Evolutionary conservation across 2,888 invertebrate genomes (phyloP), one percentile per base, ranked within the genome.

Genomic region (Eugnorisma glareosa): DNA sequence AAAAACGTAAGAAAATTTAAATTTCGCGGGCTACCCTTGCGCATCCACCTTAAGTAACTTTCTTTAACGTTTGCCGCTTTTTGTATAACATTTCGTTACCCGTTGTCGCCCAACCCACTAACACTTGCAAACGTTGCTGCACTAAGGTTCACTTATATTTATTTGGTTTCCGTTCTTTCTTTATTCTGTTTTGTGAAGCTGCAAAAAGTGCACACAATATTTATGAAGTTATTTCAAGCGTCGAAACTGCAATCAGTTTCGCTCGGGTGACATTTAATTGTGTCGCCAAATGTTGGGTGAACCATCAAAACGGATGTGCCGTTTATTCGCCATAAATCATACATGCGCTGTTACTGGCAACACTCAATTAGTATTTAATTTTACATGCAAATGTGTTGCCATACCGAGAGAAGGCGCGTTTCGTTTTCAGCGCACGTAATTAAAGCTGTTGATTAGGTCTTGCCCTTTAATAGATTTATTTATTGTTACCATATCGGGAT

Each of bases 261-360:
- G 73, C 45, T 37, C 67, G 59, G 61, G n/a, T 79, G 73, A 75
- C 63, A 81, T 85, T 77, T 81, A 87, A 91, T 90, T 86, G 80
- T 75, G 61, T 74, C 59, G 73, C 43, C 80, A 84, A 90, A 90
- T 89, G 90, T 85, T 37, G 75, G 67, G 84, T 86, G 82, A 81
- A 79, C 77, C 80, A 78, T 59, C 77, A 68, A 73, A 75, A 83
- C 63, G 71, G 71, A 87, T 81, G 70, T 67, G 64, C 67, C 77
- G 63, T 67, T 75, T 40, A 77, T 68, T 63, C 68, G 37, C 48
- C 66, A 79, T 70, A 79, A 77, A 77, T 85, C 77, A 85, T 78
- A 63, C 71, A 77, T 67, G 73, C 75, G 51, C 66, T 21, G 35
- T 69, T 68, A 81, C 63, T 66, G 72, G 77, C 66, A 72, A 79